These are phyloP conservation scores for Laupala kohalensis DNA, from an alignment of 1,140 invertebrate genomes.

Conservation along the genomic window DNA sequence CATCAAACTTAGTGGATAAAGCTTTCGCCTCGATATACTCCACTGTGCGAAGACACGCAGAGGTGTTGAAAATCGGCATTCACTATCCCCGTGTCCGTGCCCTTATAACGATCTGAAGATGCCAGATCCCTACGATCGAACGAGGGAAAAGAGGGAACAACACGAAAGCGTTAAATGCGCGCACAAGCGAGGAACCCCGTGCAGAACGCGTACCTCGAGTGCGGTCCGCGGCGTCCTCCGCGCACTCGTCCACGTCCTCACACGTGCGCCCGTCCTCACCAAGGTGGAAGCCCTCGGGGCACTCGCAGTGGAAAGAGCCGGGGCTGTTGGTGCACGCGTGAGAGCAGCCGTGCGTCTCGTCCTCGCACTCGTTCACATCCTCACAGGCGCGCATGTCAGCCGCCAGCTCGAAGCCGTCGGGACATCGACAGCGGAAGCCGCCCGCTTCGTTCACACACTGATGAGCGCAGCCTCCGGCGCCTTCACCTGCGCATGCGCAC, in stretches of 20 bases:
- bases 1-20: too few species aligned
- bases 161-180: too few species aligned
- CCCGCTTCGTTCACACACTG: conserved; percentile 34
- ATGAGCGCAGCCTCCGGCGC: conserved; percentile 25
- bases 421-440: conserved; percentile 28
- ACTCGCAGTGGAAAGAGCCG: conserved; percentile 36
- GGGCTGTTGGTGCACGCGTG: conserved; percentile 39
- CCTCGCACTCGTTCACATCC: conserved; percentile 34
- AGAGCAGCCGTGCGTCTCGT: conserved; percentile 33
- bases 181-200: too few species aligned
- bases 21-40: too few species aligned
- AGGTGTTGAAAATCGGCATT: too few species aligned
- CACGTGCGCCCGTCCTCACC: conserved; percentile 42
- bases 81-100: too few species aligned
- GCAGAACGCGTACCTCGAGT: too few species aligned
- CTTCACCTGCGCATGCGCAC: too few species aligned
- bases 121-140: too few species aligned
- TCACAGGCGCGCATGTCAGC: conserved; percentile 33
- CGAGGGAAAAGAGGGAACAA: too few species aligned
- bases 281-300: conserved; percentile 22
- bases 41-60: too few species aligned
- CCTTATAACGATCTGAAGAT: too few species aligned
- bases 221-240: conserved; percentile 25
- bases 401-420: conserved; percentile 26
- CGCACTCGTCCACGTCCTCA: conserved; percentile 40